Evolutionary conservation across 2,888 invertebrate genomes (phyloP).

Genomic region (Drosophila fungiperda): DNA sequence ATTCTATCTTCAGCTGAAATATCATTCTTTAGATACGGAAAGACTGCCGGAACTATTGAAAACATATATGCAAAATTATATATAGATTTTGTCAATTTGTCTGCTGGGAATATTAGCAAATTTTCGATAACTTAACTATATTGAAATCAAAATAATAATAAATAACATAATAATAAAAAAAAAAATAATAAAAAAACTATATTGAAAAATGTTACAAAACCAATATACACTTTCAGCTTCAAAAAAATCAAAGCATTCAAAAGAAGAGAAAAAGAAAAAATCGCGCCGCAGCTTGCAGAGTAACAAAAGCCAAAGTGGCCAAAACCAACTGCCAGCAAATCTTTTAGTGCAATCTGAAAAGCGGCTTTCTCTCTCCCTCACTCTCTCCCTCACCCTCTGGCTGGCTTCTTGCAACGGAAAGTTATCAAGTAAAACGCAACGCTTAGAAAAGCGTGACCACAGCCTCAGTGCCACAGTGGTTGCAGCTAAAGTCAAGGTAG

Average conservation of each 20-base stretch:
- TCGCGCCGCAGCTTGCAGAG: conserved; percentile 4
- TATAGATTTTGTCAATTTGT: neutral
- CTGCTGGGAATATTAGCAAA: no score
- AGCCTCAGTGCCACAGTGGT: conserved; percentile 35
- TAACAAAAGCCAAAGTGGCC: conserved; percentile 71
- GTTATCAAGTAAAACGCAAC: conserved; percentile 74
- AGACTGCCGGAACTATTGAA: neutral
- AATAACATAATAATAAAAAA: no score
- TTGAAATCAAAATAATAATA: no score
- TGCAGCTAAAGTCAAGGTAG: conserved; percentile 40
- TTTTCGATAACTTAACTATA: no score
- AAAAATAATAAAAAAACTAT: no score
- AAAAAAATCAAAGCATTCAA: neutral
- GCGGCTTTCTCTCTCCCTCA: conserved; percentile 50
- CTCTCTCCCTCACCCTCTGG: conserved; percentile 4
- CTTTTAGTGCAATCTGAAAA: conserved; percentile 76
- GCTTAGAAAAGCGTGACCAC: conserved; percentile 80
- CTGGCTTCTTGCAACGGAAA: neutral
- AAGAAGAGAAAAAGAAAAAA: conserved; percentile 14
- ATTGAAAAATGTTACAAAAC: neutral
- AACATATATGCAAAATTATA: neutral
- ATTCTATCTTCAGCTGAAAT: neutral
- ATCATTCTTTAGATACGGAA: neutral
- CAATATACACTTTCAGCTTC: neutral
- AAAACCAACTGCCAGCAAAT: conserved; percentile 57